Percentiles rank a stretch among this genome's conserved stretches.
Evolutionary conservation across 2,113 vertebrate genomes (phyloP).

Genomic region (Apteryx owenii): DNA sequence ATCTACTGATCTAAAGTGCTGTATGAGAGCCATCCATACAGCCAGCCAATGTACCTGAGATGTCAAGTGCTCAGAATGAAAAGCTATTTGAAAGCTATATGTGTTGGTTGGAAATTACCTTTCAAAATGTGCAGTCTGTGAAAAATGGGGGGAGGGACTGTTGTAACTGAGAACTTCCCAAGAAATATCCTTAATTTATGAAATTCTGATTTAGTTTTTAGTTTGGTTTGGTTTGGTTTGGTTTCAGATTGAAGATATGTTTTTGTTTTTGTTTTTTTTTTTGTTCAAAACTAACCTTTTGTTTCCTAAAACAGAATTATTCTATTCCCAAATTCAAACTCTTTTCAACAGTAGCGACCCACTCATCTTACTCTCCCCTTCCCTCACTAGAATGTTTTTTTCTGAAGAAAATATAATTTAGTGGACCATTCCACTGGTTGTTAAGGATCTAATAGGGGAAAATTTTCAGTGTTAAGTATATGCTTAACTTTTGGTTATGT

Average conservation of each 20-base stretch:
- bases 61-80: neutral
- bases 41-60: neutral
- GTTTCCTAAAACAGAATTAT: neutral
- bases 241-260: neutral
- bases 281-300: neutral
- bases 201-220: neutral
- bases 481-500: neutral
- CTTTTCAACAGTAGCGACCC: neutral
- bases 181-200: neutral
- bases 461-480: neutral
- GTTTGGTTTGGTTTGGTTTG: neutral
- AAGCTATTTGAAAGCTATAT: neutral
- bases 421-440: neutral
- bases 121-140: neutral
- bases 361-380: neutral
- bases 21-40: neutral
- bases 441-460: neutral
- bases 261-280: neutral
- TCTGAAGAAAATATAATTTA: neutral
- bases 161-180: neutral
- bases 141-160: accelerated
- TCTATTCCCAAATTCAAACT: neutral
- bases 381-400: neutral
- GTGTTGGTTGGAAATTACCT: neutral
- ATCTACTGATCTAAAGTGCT: neutral